Evolutionary conservation across 1,140 invertebrate species (phyloP), one percentile per base, ranked within the genome.

Genomic region (Drosophila varians): DNA sequence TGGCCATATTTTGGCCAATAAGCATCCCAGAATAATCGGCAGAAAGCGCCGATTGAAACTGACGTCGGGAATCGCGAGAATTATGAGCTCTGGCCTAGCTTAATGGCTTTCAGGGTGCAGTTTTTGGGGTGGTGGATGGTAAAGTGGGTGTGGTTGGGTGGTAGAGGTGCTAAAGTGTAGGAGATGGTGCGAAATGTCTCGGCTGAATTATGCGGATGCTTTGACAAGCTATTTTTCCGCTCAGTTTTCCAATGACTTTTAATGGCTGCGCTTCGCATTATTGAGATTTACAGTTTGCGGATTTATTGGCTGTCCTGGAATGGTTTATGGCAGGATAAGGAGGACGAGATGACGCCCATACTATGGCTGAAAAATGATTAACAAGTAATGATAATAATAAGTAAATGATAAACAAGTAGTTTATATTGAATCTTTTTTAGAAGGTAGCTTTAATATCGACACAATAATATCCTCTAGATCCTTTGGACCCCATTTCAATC

Each of bases 1-100:
- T n/a, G n/a, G n/a, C n/a, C n/a, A n/a, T n/a, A n/a, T n/a, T n/a
- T n/a, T n/a, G n/a, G n/a, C n/a, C n/a, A n/a, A n/a, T n/a, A n/a
- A n/a, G n/a, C n/a, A n/a, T n/a, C n/a, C n/a, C n/a, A n/a, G n/a
- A n/a, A n/a, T n/a, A n/a, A n/a, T n/a, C n/a, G n/a, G n/a, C n/a
- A n/a, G n/a, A 66, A 58, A 38, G 77, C 77, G 69, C 16, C 82
- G 82, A 80, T 80, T 82, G 77, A 80, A 80, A 82, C 77, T 72
- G 46, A 76, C 68, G 55, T 57, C 55, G 43, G 60, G 47, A 66
- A 75, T 49, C 66, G 72, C 77, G 72, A 68, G 77, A 80, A 76
- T 82, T 82, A 82, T 82, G 77, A 76, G 76, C 49, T 60, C 38
- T 66, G 60, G n/a, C 26, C 28, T 8, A 31, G 62, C n/a, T 66